These are phyloP conservation scores for Cabera pusaria DNA, from an alignment of 2,888 invertebrate species.

Conservation along the genomic window DNA sequence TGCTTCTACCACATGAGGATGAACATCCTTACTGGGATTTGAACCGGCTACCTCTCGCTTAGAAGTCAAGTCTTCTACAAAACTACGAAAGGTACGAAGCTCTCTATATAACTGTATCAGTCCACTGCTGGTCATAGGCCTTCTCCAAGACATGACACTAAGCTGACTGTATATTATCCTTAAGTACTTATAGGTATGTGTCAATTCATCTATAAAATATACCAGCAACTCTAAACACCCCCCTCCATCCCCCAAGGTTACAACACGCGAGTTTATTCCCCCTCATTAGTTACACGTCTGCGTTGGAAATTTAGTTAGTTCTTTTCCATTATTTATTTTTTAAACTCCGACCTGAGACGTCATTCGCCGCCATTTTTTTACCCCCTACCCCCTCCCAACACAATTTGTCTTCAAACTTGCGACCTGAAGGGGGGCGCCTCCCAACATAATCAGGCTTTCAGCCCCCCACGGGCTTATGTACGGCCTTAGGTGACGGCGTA, in stretches of 20 bases:
- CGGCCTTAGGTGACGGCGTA: slow-evolving; percentile 60
- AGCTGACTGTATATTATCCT: no score
- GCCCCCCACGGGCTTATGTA: slow-evolving; percentile 44
- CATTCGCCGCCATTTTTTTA: slow-evolving; percentile 64
- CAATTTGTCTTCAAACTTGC: slow-evolving; percentile 72
- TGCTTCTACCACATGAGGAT: no score
- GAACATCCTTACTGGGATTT: no score
- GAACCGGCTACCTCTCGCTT: no score
- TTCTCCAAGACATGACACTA: no score
- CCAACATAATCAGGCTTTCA: slow-evolving; percentile 39
- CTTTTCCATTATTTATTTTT: slow-evolving; percentile 54
- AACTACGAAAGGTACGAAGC: no score
- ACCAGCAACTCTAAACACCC: no score
- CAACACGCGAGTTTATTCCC: slow-evolving; percentile 14
- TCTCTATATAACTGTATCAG: no score
- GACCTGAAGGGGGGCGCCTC: slow-evolving; percentile 49
- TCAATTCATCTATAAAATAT: no score
- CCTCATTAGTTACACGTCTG: slow-evolving; percentile 20
- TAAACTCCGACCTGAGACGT: slow-evolving; percentile 53
- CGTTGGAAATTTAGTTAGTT: slow-evolving; percentile 31
- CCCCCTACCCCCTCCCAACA: slow-evolving; percentile 42
- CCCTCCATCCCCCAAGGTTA: slow-evolving; percentile 1
- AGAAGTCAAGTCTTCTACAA: no score
- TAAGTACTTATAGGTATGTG: no score
- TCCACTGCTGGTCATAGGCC: no score